These are phyloP conservation scores for Digitonthophagus gazella DNA, from an alignment of 2,888 invertebrate genomes.

Conservation along the genomic window DNA sequence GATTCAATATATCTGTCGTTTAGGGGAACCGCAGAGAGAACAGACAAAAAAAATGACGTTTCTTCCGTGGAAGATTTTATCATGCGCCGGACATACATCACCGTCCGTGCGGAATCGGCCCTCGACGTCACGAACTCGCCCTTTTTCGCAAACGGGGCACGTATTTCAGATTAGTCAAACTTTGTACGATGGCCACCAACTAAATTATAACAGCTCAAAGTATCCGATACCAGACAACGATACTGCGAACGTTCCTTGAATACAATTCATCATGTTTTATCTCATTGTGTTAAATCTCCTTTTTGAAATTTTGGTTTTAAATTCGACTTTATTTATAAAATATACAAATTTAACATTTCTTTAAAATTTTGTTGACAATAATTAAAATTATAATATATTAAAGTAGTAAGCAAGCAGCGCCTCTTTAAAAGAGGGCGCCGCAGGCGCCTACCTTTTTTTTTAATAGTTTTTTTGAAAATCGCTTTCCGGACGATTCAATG, in stretches of 20 bases:
- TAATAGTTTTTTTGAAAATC: too few relatives aligned
- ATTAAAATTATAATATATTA: too few relatives aligned
- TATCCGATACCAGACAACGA: conserved; percentile 37
- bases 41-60: conserved; percentile 37
- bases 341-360: too few relatives aligned
- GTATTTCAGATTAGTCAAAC: conserved; percentile 44
- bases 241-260: conserved; percentile 14
- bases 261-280: background rate
- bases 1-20: conserved; percentile 23
- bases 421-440: too few relatives aligned
- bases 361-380: too few relatives aligned
- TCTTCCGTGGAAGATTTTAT: conserved; percentile 43
- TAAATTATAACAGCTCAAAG: conserved; percentile 43
- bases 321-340: too few relatives aligned
- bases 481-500: too few relatives aligned
- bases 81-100: conserved; percentile 43
- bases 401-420: too few relatives aligned
- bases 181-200: conserved; percentile 39
- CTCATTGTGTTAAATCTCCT: too few relatives aligned
- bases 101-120: conserved; percentile 36
- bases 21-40: conserved; percentile 29
- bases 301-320: too few relatives aligned
- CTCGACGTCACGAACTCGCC: conserved; percentile 28
- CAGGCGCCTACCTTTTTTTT: too few relatives aligned
- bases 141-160: conserved; percentile 37